A percentile compares a stretch with the other conserved stretches of the same genome.
These are phyloP conservation scores for Allygus modestus DNA, from an alignment of 2,888 invertebrate genomes.

Conservation along the genomic window DNA sequence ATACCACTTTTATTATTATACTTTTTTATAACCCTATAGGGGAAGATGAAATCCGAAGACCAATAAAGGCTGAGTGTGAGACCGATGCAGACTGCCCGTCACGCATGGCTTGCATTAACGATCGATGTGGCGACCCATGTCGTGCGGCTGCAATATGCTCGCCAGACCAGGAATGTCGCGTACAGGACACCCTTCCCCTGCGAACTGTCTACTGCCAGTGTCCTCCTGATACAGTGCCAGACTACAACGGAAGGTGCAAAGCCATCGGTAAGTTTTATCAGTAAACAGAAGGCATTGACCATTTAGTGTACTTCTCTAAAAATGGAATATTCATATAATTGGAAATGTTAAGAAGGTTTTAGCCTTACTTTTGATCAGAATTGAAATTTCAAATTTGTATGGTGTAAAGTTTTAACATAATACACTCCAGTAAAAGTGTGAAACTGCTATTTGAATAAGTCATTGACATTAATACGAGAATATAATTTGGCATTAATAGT, in stretches of 20 bases:
- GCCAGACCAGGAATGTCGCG: slow-evolving; percentile 87
- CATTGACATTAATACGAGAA: no score
- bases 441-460: no score
- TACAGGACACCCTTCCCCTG: slow-evolving; percentile 87
- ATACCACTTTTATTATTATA: no score
- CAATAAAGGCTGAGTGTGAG: slow-evolving; percentile 80
- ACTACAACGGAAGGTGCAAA: slow-evolving; percentile 85
- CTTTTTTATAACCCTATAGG: not conserved
- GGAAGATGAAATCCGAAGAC: slow-evolving; percentile 69
- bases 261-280: slow-evolving; percentile 73
- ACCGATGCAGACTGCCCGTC: slow-evolving; percentile 87
- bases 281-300: not conserved
- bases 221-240: slow-evolving; percentile 87
- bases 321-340: no score
- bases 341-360: no score
- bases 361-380: no score
- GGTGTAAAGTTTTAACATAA: no score
- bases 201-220: slow-evolving; percentile 93
- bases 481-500: no score
- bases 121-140: slow-evolving; percentile 88
- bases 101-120: slow-evolving; percentile 86
- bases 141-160: slow-evolving; percentile 84
- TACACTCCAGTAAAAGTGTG: no score
- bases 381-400: no score
- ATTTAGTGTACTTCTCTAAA: no score